A percentile compares a stretch with the other conserved stretches of the same genome.
These are phyloP conservation scores for Chrysolophus pictus DNA, from an alignment of 2,797 vertebrate species.

Conservation along the genomic window DNA sequence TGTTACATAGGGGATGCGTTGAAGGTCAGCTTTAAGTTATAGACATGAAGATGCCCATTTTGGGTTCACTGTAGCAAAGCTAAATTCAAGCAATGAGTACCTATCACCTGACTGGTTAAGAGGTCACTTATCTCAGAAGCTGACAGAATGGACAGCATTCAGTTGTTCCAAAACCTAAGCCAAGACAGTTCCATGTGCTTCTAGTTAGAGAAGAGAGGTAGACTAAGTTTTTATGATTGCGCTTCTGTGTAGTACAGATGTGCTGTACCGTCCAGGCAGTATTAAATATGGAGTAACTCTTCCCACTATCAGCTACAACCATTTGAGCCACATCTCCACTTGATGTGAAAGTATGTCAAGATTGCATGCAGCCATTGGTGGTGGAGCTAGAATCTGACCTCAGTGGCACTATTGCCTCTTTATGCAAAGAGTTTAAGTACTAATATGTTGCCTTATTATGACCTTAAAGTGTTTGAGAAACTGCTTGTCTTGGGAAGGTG, in stretches of 20 bases:
- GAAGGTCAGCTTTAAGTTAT: neutral
- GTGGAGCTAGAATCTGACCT: neutral
- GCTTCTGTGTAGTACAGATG: neutral
- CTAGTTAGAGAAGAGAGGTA: neutral
- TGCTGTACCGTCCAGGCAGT: neutral
- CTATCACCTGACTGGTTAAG: neutral
- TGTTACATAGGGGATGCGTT: neutral
- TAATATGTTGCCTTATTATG: neutral
- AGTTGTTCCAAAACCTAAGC: neutral
- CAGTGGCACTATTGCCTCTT: neutral
- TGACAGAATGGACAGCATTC: neutral
- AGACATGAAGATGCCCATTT: neutral
- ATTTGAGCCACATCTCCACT: neutral
- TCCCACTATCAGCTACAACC: fast-evolving
- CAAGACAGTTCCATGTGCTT: neutral
- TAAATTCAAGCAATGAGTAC: neutral
- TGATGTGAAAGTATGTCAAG: too few relatives aligned
- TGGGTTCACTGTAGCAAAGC: neutral
- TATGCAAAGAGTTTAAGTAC: neutral
- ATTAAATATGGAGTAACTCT: neutral
- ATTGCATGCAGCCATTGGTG: neutral
- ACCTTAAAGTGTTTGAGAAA: neutral
- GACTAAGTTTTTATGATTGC: neutral
- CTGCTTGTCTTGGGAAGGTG: neutral
- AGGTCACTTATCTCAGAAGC: neutral